Evolutionary conservation across 2,888 invertebrate species (phyloP).

Genomic region (Zygothrica quintamaculata): DNA sequence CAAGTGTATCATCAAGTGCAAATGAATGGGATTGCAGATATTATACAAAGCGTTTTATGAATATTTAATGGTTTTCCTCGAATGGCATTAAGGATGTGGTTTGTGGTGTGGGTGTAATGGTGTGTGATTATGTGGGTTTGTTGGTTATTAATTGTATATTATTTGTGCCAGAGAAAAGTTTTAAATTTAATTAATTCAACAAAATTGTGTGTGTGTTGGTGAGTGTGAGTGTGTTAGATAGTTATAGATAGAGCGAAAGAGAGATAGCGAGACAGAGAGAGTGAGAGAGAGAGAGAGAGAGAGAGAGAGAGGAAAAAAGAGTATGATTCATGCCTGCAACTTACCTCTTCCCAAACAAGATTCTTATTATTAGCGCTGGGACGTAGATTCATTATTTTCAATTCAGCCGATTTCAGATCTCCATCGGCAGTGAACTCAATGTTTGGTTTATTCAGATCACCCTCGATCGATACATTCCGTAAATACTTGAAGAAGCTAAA

Average conservation of each 20-base stretch:
- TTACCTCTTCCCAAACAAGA: slow-evolving; percentile 93
- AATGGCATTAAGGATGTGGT: slow-evolving; percentile 2
- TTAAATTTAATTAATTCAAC: too few species aligned
- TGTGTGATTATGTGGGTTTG: neutral
- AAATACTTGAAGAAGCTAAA: slow-evolving; percentile 88
- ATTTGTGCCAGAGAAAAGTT: slow-evolving; percentile 4
- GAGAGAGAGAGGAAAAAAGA: slow-evolving; percentile 6
- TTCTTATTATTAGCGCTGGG: slow-evolving; percentile 92
- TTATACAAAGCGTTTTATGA: slow-evolving; percentile 50
- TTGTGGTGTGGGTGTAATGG: slow-evolving; percentile 12
- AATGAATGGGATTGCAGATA: slow-evolving; percentile 30
- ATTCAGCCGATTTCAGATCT: slow-evolving; percentile 93
- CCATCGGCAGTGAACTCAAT: slow-evolving; percentile 97
- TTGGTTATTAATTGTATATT: neutral
- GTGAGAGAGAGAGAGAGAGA: slow-evolving; percentile 14
- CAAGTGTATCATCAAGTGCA: slow-evolving; percentile 10
- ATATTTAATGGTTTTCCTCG: too few species aligned
- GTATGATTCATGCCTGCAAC: slow-evolving; percentile 40
- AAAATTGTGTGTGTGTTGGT: slow-evolving; percentile 6
- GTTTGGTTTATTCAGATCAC: slow-evolving; percentile 91
- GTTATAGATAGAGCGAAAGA: too few species aligned
- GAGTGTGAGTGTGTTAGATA: too few species aligned
- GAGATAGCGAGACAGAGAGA: too few species aligned
- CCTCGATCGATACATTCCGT: slow-evolving; percentile 94
- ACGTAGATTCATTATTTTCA: slow-evolving; percentile 97